phyloP scores from a whole-genome alignment of 2,888 invertebrate genomes.

The Dryadula phaetusa region DNA sequence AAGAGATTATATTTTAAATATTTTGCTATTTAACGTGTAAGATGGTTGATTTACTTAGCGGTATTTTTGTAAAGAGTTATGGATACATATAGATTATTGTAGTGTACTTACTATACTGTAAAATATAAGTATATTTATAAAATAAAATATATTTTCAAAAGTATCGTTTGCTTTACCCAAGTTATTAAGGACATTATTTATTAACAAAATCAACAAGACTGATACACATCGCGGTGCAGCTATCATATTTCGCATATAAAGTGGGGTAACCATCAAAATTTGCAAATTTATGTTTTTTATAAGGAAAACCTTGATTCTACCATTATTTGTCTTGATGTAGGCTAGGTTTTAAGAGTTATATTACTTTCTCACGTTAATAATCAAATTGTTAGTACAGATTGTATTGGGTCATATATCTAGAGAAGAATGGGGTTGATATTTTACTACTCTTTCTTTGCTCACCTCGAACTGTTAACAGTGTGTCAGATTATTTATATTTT shows the following conservation, averaged over 20 bases:
- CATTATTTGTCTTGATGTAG: background rate
- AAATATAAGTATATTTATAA: no score
- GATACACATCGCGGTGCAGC: background rate
- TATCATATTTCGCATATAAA: background rate
- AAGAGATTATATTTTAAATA: background rate
- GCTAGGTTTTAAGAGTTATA: background rate
- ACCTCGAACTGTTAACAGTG: background rate
- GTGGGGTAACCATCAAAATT: constrained; percentile 2
- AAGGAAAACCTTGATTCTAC: background rate
- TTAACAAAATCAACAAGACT: constrained; percentile 5
- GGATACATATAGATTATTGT: no score
- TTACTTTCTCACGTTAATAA: background rate
- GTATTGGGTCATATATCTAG: background rate
- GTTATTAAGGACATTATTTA: background rate
- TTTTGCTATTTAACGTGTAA: background rate
- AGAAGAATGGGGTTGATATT: constrained; percentile 5
- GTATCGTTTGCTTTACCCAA: constrained; percentile 2
- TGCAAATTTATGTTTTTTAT: background rate
- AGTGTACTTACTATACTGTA: no score
- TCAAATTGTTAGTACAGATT: background rate
- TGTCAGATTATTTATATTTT: constrained; percentile 5
- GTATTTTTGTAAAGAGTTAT: no score
- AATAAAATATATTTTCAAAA: background rate
- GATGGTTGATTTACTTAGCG: background rate
- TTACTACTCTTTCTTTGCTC: background rate